Evolutionary conservation across 2,797 vertebrate genomes (phyloP), one percentile per base, ranked within the genome.

Genomic region (Iguana delicatissima): DNA sequence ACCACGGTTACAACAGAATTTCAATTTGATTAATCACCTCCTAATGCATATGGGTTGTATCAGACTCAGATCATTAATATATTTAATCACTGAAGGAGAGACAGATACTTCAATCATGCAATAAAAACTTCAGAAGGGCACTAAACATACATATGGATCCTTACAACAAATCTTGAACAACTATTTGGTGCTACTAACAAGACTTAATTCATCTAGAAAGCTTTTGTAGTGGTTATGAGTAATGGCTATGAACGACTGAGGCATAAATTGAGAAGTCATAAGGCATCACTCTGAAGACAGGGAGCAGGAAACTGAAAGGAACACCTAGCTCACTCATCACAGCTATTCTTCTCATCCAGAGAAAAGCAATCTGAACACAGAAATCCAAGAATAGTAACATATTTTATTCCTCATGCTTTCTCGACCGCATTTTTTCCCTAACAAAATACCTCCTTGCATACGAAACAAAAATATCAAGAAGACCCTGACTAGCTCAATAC

Each of bases 191-290:
- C 18, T 82, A 76, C 12, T 87, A 90, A 55, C 32, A 84, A 77
- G 29, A 59, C 14, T 59, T 2, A 59, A 18, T 24, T 46, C 35
- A 69, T 26, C 72, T 9, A 59, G 35, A 32, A 72, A 9, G 52
- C n/a, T 69, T 87, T 80, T 81, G 16, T n/a, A 74, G 35, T 6
- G 10, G 57, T 86, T 59, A 42, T 77, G 24, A 46, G 57, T 79
- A 77, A 79, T 20, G 26, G 16, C 2, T 59, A 29, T 42, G 72
- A 62, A 81, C 62, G 38, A 84, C 4, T 46, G 72, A 83, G 32
- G 52, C 35, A 86, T 62, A 86, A 67, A 50, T 80, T n/a, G 42
- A 87, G 62, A 74, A 84, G 72, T 57, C 59, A 4, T 26, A 87
- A 67, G 62, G 50, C 46, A n/a, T 52, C 29, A 26, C 67, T 57